These are phyloP conservation scores for Otolemur crassicaudatus DNA, from an alignment of 2,797 vertebrate species.

Conservation along the genomic window DNA sequence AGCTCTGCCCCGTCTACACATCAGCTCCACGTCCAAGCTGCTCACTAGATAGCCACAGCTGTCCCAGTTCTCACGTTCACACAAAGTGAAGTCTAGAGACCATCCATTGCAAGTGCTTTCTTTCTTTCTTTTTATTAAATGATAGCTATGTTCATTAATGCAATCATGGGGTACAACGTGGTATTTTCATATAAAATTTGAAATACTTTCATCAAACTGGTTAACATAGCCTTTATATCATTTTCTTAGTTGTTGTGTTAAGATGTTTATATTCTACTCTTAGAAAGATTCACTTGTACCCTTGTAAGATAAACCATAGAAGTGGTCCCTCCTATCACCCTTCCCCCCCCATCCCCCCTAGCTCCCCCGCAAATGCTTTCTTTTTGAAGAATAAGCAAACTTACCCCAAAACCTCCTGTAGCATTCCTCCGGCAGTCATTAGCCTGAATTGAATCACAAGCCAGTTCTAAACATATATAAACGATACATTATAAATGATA, in stretches of 20 bases:
- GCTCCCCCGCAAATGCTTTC: neutral
- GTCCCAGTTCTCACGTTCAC: neutral
- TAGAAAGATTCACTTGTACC: too few species aligned
- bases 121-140: neutral
- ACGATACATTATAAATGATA: neutral
- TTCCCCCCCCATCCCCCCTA: too few species aligned
- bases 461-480: neutral
- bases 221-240: too few species aligned
- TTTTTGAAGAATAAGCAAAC: neutral
- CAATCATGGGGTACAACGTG: too few species aligned
- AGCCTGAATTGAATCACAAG: neutral
- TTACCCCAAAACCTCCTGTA: neutral
- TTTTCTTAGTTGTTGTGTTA: too few species aligned
- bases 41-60: neutral
- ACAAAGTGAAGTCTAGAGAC: neutral
- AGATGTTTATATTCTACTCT: too few species aligned
- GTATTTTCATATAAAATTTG: too few species aligned
- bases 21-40: neutral
- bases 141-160: too few species aligned
- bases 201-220: too few species aligned
- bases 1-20: neutral
- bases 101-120: neutral
- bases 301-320: too few species aligned
- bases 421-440: neutral
- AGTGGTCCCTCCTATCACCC: too few species aligned